Evolutionary conservation across 2,113 vertebrate genomes (phyloP).

Genomic region (mouse (Mus musculus)): DNA sequence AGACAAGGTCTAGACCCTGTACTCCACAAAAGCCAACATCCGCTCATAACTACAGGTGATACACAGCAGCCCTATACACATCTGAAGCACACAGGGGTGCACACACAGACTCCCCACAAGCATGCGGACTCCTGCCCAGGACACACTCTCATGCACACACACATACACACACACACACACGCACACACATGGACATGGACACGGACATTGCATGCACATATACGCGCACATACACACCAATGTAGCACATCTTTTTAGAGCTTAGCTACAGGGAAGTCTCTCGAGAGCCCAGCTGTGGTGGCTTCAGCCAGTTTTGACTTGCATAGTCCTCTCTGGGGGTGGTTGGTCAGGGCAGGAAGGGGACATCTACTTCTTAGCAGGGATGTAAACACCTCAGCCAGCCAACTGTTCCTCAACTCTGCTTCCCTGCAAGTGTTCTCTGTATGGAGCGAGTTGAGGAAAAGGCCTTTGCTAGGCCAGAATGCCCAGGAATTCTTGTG

Average conservation of each 20-base stretch:
- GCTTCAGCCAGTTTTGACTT: background rate
- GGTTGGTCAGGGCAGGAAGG: background rate
- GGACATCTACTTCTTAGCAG: background rate
- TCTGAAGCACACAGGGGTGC: too few species aligned
- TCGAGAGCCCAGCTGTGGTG: rapidly evolving
- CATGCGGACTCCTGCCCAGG: background rate
- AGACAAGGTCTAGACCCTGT: background rate
- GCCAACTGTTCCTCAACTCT: background rate
- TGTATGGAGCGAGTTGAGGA: rapidly evolving
- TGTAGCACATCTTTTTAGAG: background rate
- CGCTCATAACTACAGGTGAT: too few species aligned
- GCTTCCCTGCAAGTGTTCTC: rapidly evolving
- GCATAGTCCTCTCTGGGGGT: background rate
- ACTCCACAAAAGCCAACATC: too few species aligned
- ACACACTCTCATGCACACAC: background rate
- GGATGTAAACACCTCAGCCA: background rate
- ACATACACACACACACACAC: background rate
- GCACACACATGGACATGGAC: too few species aligned
- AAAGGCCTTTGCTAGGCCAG: rapidly evolving
- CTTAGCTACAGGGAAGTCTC: background rate
- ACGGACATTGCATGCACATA: too few species aligned
- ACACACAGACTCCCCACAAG: too few species aligned
- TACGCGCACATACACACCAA: background rate
- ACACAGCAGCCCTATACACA: too few species aligned
- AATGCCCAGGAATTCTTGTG: rapidly evolving